Percentiles rank a stretch among this genome's conserved stretches.
phyloP scores from a whole-genome alignment of 2,797 vertebrate genomes.

The Euphonia xanthogaster region DNA sequence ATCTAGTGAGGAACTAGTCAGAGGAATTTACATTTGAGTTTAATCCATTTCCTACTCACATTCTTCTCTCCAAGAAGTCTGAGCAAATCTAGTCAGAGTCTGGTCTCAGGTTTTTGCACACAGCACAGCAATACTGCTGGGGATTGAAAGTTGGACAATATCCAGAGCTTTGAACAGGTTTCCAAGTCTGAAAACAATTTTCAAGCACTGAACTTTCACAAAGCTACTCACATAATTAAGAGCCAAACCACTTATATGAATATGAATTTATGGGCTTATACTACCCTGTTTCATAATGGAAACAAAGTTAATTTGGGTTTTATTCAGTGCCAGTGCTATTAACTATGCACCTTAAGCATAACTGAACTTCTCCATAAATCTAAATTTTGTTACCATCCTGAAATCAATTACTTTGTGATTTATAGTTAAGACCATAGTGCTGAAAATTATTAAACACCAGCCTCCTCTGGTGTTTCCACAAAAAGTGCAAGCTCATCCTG shows the following conservation, averaged over 20 bases:
- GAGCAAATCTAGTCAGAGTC: neutral
- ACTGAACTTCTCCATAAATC: slow-evolving; percentile 9
- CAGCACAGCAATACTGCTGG: neutral
- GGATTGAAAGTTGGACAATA: neutral
- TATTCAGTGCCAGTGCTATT: neutral
- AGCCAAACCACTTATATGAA: neutral
- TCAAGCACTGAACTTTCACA: neutral
- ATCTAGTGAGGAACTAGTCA: neutral
- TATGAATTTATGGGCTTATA: neutral
- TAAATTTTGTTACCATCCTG: slow-evolving; percentile 3
- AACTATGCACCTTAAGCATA: neutral
- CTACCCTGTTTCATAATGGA: neutral
- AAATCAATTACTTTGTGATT: slow-evolving; percentile 43
- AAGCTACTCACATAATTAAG: neutral
- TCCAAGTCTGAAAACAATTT: neutral
- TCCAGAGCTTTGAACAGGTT: neutral
- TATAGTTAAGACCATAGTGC: neutral
- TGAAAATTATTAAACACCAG: slow-evolving; percentile 5
- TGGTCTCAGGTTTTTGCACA: neutral
- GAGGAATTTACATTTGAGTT: neutral
- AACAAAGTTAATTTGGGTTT: neutral
- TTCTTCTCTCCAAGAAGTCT: neutral
- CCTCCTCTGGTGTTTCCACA: neutral
- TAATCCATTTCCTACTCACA: neutral
- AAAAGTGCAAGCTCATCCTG: neutral